A percentile compares a stretch with the other conserved stretches of the same genome.
These are phyloP conservation scores for Tylochromis polylepis DNA, from an alignment of 2,113 vertebrate species.

Conservation along the genomic window DNA sequence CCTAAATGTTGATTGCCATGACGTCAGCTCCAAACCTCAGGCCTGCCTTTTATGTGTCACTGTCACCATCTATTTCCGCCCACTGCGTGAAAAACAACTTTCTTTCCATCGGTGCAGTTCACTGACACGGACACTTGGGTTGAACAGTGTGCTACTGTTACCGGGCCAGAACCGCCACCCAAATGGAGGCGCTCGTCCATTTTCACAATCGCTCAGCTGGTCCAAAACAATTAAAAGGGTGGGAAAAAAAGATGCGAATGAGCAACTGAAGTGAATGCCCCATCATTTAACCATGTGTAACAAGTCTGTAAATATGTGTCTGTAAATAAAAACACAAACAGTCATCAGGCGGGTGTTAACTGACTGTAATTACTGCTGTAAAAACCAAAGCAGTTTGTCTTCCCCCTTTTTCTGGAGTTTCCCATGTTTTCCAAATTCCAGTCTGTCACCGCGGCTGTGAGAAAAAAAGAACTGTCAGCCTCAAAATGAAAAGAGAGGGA, in stretches of 20 bases:
- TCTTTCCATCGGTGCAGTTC: constrained; percentile 32
- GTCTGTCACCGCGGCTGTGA: constrained; percentile 46
- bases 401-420: constrained; percentile 47
- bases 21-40: constrained; percentile 67
- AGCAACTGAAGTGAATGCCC: background rate
- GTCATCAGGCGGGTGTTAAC: constrained; percentile 50
- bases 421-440: constrained; percentile 60
- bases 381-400: constrained; percentile 52
- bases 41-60: constrained; percentile 59
- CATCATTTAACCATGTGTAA: background rate
- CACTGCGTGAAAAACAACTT: constrained; percentile 61
- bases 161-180: constrained; percentile 21
- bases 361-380: constrained; percentile 56
- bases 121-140: constrained; percentile 1
- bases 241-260: background rate
- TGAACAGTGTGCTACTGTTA: constrained; percentile 44
- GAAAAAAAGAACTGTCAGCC: constrained; percentile 34
- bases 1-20: constrained; percentile 60
- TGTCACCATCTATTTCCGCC: constrained; percentile 63
- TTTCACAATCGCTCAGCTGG: background rate
- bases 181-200: background rate
- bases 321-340: constrained; percentile 51
- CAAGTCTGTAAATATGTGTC: constrained; percentile 8
- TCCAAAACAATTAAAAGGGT: background rate
- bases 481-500: background rate